These are phyloP conservation scores for Maniola hyperantus DNA, from an alignment of 2,888 invertebrate genomes.

Conservation along the genomic window DNA sequence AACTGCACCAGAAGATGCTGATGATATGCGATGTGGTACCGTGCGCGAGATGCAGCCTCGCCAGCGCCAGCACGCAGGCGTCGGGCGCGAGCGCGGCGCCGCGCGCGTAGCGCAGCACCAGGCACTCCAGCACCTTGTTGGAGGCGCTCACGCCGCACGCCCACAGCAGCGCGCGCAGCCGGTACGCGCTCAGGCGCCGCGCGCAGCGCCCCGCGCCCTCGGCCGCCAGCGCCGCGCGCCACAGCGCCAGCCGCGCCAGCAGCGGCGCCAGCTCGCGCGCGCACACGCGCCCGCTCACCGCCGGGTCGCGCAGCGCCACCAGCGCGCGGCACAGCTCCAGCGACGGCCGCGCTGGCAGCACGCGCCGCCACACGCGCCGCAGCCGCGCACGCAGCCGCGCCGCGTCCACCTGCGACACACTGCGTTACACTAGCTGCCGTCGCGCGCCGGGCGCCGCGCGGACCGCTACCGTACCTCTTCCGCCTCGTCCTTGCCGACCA, in stretches of 20 bases:
- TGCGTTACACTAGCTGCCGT: conserved; percentile 29
- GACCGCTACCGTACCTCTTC: conserved; percentile 47
- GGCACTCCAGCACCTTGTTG: conserved; percentile 89
- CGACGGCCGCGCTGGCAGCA: conserved; percentile 70
- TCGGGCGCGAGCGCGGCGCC: conserved; percentile 32
- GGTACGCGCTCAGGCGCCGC: conserved; percentile 75
- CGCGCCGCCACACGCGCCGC: conserved; percentile 81
- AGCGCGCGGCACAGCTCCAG: conserved; percentile 86
- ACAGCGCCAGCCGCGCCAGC: conserved; percentile 77
- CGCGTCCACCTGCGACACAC: conserved; percentile 45
- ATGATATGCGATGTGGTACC: conserved; percentile 44
- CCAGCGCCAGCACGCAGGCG: conserved; percentile 38
- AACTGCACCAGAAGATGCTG: background rate
- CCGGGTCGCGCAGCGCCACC: conserved; percentile 86
- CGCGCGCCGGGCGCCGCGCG: conserved; percentile 39
- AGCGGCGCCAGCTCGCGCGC: conserved; percentile 84
- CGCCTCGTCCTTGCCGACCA: conserved; percentile 42
- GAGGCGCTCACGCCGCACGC: conserved; percentile 84
- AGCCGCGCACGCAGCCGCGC: conserved; percentile 44
- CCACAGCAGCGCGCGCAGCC: conserved; percentile 85
- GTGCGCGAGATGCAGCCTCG: conserved; percentile 62
- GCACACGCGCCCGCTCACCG: conserved; percentile 83
- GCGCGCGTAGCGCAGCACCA: conserved; percentile 86
- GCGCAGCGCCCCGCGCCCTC: conserved; percentile 84
- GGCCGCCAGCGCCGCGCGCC: conserved; percentile 83